Base-by-base conservation (phyloP, 2,113 vertebrate species). In the Vireo altiloquus region DNA sequence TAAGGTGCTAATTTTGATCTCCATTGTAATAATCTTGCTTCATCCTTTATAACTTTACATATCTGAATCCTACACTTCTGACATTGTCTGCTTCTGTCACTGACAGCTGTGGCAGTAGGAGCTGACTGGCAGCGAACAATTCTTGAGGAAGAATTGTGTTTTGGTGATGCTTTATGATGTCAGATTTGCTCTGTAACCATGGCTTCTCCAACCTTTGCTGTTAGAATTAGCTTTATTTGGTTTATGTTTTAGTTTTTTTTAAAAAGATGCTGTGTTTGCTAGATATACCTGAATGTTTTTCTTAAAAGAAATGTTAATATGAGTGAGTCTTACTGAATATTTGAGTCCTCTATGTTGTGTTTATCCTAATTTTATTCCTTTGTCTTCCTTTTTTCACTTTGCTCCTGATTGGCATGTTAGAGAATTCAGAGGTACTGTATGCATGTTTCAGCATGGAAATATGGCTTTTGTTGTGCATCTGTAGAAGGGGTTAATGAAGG, bases 401-500 rank as follows among this genome's bases (percentile, higher is more conserved):
- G 94, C 95, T 96, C 63, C 96, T 95, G 89, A 72, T 83, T 94
- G 96, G 86, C 97, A 96, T 92, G 91, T 95, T 97, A 96, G 96
- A 97, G 96, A 97, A 94, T 82, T 53, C 74, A 95, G 95, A 97
- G 96, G 97, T 97, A 97, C 96, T 96, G 96, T 96, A 96, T 96
- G 97, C 96, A 97, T 96, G 96, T 92, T 97, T 97, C 25, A 22
- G 93, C 88, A 91, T 96, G 96, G 91, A 80, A 94, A 89, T 96
- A 71, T 0, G 6, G 80, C 86, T 89, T 89, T 91, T 82, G 25
- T 85, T 94, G 33, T 94, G n/a, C 71, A 82, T 89, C 87, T 80
- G 25, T 65, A 92, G 75, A 61, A 82, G 69, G 82, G 77, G 39
- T 69, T 76, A 8, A 23, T 65, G n/a, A 82, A 92, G 64, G 69